A percentile compares a stretch with the other conserved stretches of the same genome.
phyloP scores from a whole-genome alignment of 1,140 invertebrate genomes.

The Maniola jurtina region DNA sequence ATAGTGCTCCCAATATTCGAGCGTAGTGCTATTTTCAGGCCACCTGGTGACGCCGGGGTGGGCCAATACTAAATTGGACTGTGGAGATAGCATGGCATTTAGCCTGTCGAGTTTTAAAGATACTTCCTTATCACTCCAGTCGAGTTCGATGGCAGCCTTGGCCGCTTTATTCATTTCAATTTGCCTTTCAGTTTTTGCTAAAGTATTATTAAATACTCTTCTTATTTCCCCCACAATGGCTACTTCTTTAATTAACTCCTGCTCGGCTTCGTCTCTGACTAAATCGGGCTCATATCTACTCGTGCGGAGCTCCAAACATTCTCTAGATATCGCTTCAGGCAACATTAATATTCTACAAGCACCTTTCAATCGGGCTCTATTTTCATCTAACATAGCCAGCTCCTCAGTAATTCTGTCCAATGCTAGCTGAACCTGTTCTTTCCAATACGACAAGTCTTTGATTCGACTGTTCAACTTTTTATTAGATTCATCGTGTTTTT shows the following conservation, averaged over 20 bases:
- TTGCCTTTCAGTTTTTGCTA: constrained; percentile 86
- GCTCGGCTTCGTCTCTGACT: constrained; percentile 89
- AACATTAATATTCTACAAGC: constrained; percentile 82
- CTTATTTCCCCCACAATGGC: constrained; percentile 84
- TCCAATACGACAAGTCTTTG: constrained; percentile 82
- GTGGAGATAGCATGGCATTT: constrained; percentile 80
- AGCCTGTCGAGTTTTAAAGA: constrained; percentile 85
- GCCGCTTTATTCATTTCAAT: constrained; percentile 86
- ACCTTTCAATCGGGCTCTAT: constrained; percentile 81
- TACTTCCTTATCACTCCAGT: constrained; percentile 93
- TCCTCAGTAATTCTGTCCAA: constrained; percentile 83
- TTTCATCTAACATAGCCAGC: constrained; percentile 81
- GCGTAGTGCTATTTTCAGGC: constrained; percentile 83
- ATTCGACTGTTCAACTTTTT: constrained; percentile 80
- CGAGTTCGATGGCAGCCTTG: constrained; percentile 87
- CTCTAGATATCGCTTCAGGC: constrained; percentile 83
- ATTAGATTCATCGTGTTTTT: constrained; percentile 81
- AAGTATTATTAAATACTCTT: constrained; percentile 79
- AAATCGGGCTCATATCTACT: constrained; percentile 89
- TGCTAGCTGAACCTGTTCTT: constrained; percentile 82
- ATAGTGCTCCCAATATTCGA: constrained; percentile 85
- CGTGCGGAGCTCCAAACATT: constrained; percentile 87
- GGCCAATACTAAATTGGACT: constrained; percentile 82
- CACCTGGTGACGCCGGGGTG: constrained; percentile 85
- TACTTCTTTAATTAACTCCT: constrained; percentile 87